Base-by-base conservation (phyloP, 2,797 vertebrate species). In the Synaphobranchus kaupii region DNA sequence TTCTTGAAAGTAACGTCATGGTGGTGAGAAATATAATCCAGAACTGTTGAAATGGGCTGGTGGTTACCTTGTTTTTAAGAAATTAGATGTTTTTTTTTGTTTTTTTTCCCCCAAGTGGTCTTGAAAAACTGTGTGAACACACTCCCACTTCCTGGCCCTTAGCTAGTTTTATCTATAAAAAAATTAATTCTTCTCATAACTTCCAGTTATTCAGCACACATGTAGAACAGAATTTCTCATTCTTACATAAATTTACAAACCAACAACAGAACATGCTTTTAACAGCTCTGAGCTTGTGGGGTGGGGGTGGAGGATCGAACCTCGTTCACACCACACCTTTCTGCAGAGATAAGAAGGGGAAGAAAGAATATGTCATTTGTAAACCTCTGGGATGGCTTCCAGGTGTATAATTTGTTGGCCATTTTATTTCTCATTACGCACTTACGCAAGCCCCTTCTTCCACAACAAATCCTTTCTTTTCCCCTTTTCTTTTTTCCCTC, bases 11-110 rank as follows among this genome's bases (percentile, higher is more conserved):
- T 17, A 28, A 82, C 66, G 31, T 84, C 34, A 58, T 25, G 20
- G 86, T 25, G 28, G 86, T 73, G 86, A 50, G 81, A 84, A 68
- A 28, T n/a, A 2, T 44, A 76, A 73, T 25, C 73, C 25, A 47
- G 54, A n/a, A 56, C 48, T 73, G 15, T 50, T 12, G 9, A 15
- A 39, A 78, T 22, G 20, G 80, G n/a, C 22, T 15, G 60, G 56
- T 28, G 48, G 15, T 34, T 83, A 82, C 81, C 48, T 15, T 58
- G n/a, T 31, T 58, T 13, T 15, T 17, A 76, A 71, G 12, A 0
- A 76, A 44, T 39, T 20, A 78, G 73, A 25, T 80, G 39, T 25
- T 20, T 48, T 80, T 80, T 76, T 17, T 34, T 28, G 2, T 3
- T 34, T 15, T 34, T 56, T 56, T 54, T 54, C 8, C 25, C 60